Percentiles rank a stretch among this genome's conserved stretches.
phyloP scores from a whole-genome alignment of 2,797 vertebrate genomes.

The Lithobates pipiens region DNA sequence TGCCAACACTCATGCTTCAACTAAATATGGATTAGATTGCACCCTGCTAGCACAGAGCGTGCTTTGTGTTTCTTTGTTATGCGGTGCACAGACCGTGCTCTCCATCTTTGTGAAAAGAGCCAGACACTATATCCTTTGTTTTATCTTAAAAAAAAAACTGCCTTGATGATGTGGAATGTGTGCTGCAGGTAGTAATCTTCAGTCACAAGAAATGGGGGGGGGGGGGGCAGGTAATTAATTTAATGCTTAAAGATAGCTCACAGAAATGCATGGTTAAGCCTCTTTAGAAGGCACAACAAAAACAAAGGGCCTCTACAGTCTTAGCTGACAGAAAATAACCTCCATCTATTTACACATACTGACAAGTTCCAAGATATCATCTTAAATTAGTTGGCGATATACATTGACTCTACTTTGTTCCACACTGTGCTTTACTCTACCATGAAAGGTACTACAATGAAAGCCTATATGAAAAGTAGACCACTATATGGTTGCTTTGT shows the following conservation, averaged over 20 bases:
- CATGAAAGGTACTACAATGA: too few species aligned
- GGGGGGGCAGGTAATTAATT: conserved; percentile 64
- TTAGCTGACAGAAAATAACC: conserved; percentile 10
- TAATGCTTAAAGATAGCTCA: conserved; percentile 66
- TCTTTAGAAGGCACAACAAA: conserved; percentile 67
- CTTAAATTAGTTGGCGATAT: too few species aligned
- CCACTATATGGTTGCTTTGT: too few species aligned
- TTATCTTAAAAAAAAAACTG: conserved; percentile 58
- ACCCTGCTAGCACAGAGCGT: conserved; percentile 63
- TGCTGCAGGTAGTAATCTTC: conserved; percentile 72
- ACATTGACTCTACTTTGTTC: too few species aligned
- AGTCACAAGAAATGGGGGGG: conserved; percentile 33
- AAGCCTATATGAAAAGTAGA: too few species aligned
- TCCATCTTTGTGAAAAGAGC: conserved; percentile 7
- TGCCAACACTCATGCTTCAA: conserved; percentile 56
- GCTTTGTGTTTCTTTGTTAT: conserved; percentile 63
- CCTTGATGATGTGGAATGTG: conserved; percentile 65
- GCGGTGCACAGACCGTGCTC: conserved; percentile 50
- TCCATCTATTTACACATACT: too few species aligned
- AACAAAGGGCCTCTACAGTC: conserved; percentile 55
- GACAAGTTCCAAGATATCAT: too few species aligned
- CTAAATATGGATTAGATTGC: conserved; percentile 65
- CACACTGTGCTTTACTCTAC: too few species aligned
- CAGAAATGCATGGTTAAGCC: conserved; percentile 60
- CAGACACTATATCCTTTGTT: conserved; percentile 43